Evolutionary conservation across 2,113 vertebrate species (phyloP).

Genomic region (Coregonus clupeaformis): DNA sequence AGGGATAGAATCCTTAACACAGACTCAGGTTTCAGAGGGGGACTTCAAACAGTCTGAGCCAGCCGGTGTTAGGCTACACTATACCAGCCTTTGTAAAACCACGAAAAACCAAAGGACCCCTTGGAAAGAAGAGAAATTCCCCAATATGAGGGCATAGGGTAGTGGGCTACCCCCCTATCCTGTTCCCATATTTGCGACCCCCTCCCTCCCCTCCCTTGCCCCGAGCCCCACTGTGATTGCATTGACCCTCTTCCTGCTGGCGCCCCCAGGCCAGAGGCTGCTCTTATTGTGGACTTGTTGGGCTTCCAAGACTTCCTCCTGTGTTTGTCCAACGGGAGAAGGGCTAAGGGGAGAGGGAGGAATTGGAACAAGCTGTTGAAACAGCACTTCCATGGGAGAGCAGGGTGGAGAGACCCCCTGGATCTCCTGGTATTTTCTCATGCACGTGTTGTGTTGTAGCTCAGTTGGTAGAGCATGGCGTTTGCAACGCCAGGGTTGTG

Average conservation of each 20-base stretch:
- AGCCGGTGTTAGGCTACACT: background rate
- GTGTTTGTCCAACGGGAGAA: constrained; percentile 60
- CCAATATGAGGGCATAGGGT: constrained; percentile 6
- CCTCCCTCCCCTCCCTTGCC: constrained; percentile 49
- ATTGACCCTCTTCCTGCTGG: constrained; percentile 62
- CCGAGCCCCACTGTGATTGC: constrained; percentile 56
- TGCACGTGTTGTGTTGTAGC: constrained; percentile 30
- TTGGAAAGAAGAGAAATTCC: constrained; percentile 51
- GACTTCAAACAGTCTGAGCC: constrained; percentile 38
- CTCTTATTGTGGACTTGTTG: constrained; percentile 58
- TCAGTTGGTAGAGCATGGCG: too few relatives aligned
- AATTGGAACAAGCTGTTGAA: constrained; percentile 74
- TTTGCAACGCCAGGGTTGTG: too few relatives aligned
- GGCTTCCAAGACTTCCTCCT: constrained; percentile 50
- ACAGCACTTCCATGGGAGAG: constrained; percentile 63
- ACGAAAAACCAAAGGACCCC: constrained; percentile 37
- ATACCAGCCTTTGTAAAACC: constrained; percentile 42
- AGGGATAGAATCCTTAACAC: constrained; percentile 22
- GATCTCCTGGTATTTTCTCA: constrained; percentile 41
- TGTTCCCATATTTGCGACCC: constrained; percentile 52
- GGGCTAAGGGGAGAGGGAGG: constrained; percentile 36
- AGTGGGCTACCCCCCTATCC: constrained; percentile 28
- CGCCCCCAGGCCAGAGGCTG: constrained; percentile 50
- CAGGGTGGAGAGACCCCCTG: constrained; percentile 40
- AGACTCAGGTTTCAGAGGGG: constrained; percentile 38